phyloP scores from a whole-genome alignment of 2,113 vertebrate genomes.

The Malurus elegans region DNA sequence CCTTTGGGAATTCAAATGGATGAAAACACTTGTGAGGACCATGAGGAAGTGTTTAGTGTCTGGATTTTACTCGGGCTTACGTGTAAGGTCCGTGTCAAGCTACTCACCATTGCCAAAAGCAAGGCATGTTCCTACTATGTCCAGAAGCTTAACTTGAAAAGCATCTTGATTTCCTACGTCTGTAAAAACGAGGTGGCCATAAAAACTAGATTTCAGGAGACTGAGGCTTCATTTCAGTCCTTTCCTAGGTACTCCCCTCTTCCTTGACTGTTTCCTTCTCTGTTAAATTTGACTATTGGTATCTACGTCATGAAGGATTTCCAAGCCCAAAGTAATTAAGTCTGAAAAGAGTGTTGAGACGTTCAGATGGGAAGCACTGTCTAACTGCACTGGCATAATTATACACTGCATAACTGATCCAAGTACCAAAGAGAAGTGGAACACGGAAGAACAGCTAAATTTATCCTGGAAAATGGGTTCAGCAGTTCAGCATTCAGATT shows the following conservation, averaged over 20 bases:
- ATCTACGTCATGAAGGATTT: slow-evolving; percentile 42
- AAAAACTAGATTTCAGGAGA: background rate
- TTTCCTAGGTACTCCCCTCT: background rate
- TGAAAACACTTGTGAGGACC: background rate
- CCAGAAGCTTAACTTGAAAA: background rate
- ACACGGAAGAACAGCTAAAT: slow-evolving; percentile 50
- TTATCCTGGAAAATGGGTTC: slow-evolving; percentile 56
- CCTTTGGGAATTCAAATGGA: background rate
- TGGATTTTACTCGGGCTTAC: background rate
- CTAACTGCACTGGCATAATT: slow-evolving; percentile 35
- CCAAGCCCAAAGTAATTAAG: slow-evolving; percentile 37
- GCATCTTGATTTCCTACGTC: background rate
- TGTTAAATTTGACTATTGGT: background rate
- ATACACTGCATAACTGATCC: slow-evolving; percentile 28
- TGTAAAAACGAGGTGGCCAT: background rate
- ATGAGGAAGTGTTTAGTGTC: background rate
- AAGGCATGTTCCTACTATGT: background rate
- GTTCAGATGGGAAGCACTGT: slow-evolving; percentile 14
- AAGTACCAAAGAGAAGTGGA: slow-evolving; percentile 41
- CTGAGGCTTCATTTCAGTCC: background rate
- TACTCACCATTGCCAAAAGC: background rate
- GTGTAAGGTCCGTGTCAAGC: background rate
- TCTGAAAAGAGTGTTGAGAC: slow-evolving; percentile 13
- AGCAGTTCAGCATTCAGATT: slow-evolving; percentile 49
- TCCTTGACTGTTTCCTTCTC: background rate